Evolutionary conservation across 2,113 vertebrate genomes (phyloP).

Genomic region (Butorides virescens): DNA sequence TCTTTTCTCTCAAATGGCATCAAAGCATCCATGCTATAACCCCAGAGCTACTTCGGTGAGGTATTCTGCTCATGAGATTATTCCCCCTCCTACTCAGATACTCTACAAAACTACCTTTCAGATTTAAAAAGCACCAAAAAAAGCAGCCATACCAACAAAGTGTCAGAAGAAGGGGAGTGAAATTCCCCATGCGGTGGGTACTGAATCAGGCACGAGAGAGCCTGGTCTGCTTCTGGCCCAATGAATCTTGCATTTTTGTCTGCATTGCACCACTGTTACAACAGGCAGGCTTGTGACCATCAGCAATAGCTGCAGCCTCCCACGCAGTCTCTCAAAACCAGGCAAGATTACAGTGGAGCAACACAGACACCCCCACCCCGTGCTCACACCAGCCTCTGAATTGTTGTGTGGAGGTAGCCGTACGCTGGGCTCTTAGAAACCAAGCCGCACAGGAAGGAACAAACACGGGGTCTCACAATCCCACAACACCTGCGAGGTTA

Average conservation of each 20-base stretch:
- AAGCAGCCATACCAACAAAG: fast-evolving
- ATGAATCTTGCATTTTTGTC: background rate
- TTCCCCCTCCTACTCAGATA: too few species aligned
- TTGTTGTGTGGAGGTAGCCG: background rate
- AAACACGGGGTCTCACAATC: background rate
- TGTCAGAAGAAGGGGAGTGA: background rate
- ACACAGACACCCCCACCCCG: too few species aligned
- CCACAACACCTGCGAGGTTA: background rate
- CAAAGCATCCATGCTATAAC: background rate
- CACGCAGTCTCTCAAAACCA: background rate
- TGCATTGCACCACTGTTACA: background rate
- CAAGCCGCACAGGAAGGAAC: background rate
- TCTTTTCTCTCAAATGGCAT: background rate
- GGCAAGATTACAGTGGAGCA: background rate
- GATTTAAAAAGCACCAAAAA: background rate
- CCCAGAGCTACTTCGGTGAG: background rate
- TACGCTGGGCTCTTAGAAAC: background rate
- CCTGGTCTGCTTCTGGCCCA: background rate
- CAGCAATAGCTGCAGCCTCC: background rate
- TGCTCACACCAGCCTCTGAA: background rate
- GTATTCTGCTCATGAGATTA: background rate
- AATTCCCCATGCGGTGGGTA: background rate
- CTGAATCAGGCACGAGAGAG: background rate
- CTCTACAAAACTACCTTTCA: background rate
- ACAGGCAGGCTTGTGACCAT: background rate